phyloP scores from a whole-genome alignment of 2,113 vertebrate species.

The Brienomyrus longianalis region DNA sequence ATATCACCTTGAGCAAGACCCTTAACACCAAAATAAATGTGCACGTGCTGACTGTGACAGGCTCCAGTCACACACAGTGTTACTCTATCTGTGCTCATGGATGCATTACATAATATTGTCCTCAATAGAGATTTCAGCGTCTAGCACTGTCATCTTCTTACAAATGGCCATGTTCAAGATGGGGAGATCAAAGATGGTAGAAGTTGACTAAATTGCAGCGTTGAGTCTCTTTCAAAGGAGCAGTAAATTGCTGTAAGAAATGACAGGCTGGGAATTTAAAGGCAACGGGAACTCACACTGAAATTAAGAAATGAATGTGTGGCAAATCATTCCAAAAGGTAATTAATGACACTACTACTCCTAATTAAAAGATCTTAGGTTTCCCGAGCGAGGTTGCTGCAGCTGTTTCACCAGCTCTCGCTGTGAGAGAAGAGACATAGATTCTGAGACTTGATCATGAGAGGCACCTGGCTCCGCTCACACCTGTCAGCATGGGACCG shows the following conservation, averaged over 20 bases:
- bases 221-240: conserved; percentile 30
- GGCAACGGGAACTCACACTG: conserved; percentile 50
- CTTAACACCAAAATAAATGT: not conserved
- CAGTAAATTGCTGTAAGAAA: conserved; percentile 40
- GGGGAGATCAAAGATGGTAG: conserved; percentile 50
- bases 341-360: conserved; percentile 82
- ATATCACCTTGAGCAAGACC: not conserved
- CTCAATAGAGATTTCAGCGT: conserved; percentile 21
- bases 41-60: not conserved
- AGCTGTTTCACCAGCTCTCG: conserved; percentile 73
- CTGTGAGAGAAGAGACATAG: conserved; percentile 72
- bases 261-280: conserved; percentile 43
- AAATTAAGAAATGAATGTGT: conserved; percentile 54
- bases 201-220: conserved; percentile 39
- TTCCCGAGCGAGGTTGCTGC: conserved; percentile 76
- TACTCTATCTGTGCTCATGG: not conserved
- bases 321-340: conserved; percentile 57
- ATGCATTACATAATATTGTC: conserved; percentile 49
- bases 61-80: not conserved
- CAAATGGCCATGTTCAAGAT: not conserved
- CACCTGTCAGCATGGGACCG: conserved; percentile 71
- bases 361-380: conserved; percentile 97
- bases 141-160: not conserved
- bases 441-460: conserved; percentile 77
- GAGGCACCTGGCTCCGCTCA: conserved; percentile 76